Conservation (phyloP, 53 echinoderm and acorn worm genomes). For the Antedon mediterranea region DNA sequence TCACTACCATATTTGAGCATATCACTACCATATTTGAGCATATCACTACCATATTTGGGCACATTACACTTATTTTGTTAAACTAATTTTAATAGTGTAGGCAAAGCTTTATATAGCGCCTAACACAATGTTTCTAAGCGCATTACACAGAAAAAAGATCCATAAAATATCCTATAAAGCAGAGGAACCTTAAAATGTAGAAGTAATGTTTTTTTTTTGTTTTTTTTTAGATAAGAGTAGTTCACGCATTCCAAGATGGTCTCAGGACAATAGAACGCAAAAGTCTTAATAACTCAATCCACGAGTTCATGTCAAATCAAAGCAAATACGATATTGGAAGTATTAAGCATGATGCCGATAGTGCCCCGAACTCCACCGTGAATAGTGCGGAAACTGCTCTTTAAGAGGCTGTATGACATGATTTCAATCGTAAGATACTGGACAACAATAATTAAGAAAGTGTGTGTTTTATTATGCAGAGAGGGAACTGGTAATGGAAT, state of each 20-base stretch:
- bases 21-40: no score
- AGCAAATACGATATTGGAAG: not conserved
- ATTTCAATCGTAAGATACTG: not conserved
- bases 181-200: no score
- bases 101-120: no score
- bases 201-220: not conserved
- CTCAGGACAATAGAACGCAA: conserved; percentile 92
- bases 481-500: no score
- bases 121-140: no score
- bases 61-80: no score
- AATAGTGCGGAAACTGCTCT: conserved; percentile 6
- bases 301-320: conserved; percentile 80
- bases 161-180: not conserved
- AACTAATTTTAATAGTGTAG: no score
- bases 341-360: conserved; percentile 3
- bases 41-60: no score
- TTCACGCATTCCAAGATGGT: conserved; percentile 97
- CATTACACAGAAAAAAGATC: no score
- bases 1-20: no score
- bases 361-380: conserved; percentile 2
- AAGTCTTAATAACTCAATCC: conserved; percentile 96
- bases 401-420: not conserved
- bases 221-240: conserved; percentile 78
- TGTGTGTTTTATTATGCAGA: not conserved
- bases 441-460: not conserved